Percentiles rank a stretch among this genome's conserved stretches.
Conservation (phyloP, 2,113 vertebrate species). For the Axis porcinus region DNA sequence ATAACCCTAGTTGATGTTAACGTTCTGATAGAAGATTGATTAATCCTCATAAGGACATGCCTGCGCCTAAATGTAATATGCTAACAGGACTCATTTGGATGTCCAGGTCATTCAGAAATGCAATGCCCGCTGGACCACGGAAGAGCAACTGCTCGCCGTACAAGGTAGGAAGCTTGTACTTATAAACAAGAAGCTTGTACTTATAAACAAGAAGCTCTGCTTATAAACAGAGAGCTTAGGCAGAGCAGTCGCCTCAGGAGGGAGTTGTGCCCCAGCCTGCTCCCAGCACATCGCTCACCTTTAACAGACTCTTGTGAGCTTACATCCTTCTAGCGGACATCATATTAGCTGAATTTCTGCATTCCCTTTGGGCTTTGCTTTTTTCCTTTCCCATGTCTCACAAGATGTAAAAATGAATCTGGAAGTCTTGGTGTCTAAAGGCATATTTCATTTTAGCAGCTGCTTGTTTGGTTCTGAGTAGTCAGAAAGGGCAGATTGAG, state of each 20-base stretch:
- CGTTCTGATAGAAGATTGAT: neutral
- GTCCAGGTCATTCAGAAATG: slow-evolving; percentile 92
- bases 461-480: neutral
- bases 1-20: neutral
- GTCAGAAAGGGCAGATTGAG: neutral
- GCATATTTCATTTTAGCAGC: neutral
- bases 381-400: neutral
- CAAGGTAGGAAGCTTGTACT: slow-evolving; percentile 86
- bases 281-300: rapidly evolving
- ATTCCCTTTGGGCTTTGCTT: neutral
- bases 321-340: rapidly evolving
- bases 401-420: neutral
- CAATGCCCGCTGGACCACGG: slow-evolving; percentile 97
- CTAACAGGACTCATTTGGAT: neutral
- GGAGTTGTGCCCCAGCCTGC: rapidly evolving
- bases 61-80: neutral
- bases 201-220: neutral
- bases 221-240: neutral
- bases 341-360: neutral
- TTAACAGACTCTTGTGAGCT: neutral
- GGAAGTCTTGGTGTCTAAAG: neutral
- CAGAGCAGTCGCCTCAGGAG: rapidly evolving
- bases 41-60: rapidly evolving
- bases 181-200: neutral
- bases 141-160: slow-evolving; percentile 97